These are phyloP conservation scores for Hydrotaea diabolus DNA, from an alignment of 2,888 invertebrate species.

Conservation along the genomic window DNA sequence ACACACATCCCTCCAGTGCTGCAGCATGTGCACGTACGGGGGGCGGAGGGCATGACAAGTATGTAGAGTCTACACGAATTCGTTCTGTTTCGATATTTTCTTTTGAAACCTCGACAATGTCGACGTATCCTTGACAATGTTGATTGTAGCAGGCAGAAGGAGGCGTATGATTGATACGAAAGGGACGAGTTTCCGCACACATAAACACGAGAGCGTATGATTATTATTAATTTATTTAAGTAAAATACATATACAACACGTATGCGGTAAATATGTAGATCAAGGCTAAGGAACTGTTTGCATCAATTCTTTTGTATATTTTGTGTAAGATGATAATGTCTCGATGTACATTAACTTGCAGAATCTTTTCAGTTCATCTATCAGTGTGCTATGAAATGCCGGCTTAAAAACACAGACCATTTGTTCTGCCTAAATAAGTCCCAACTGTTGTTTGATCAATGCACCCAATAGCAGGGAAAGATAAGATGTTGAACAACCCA, in stretches of 20 bases:
- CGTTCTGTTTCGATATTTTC: background rate
- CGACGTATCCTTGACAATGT: background rate
- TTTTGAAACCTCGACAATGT: background rate
- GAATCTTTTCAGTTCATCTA: no score
- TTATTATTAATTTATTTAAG: conserved; percentile 25
- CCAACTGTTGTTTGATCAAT: no score
- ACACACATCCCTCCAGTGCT: background rate
- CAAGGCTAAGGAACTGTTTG: no score
- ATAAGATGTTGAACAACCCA: no score
- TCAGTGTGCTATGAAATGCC: no score
- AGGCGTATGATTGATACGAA: conserved; percentile 19
- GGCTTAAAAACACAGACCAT: no score
- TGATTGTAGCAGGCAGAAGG: background rate
- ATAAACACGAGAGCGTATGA: background rate
- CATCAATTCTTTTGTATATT: no score
- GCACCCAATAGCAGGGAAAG: no score
- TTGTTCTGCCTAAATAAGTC: no score
- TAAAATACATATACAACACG: background rate
- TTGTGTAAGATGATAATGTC: no score
- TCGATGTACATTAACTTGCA: no score
- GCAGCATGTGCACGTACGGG: background rate
- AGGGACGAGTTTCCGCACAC: conserved; percentile 6
- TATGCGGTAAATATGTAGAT: background rate
- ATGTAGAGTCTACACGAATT: background rate
- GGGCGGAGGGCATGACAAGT: background rate